Evolutionary conservation across 2,113 vertebrate species (phyloP).

Genomic region (Nycticorax nycticorax): DNA sequence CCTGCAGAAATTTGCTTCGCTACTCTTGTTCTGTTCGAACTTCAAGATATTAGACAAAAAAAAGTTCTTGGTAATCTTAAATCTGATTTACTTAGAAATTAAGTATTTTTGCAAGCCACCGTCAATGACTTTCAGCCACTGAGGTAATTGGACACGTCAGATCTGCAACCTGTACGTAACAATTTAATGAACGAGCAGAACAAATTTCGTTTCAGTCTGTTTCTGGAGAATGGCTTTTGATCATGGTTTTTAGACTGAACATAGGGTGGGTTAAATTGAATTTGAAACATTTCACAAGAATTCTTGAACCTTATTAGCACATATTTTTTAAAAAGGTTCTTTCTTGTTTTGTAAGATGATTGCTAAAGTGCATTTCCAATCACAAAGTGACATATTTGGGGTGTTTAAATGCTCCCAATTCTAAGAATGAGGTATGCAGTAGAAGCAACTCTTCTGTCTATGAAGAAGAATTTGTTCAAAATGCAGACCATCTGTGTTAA

Average conservation of each 20-base stretch:
- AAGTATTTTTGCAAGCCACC: neutral
- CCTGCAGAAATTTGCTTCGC: neutral
- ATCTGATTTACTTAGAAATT: neutral
- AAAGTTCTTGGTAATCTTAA: neutral
- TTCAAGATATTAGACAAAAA: neutral
- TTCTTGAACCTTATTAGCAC: neutral
- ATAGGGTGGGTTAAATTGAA: neutral
- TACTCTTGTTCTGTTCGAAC: neutral
- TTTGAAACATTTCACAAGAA: neutral
- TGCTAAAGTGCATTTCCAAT: neutral
- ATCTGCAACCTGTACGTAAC: accelerated
- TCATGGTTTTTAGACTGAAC: neutral
- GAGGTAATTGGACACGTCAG: neutral
- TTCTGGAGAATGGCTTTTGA: neutral
- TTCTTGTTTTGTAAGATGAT: neutral
- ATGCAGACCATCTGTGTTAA: neutral
- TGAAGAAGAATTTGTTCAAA: neutral
- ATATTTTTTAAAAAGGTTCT: neutral
- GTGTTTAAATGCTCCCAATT: neutral
- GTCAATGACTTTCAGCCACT: neutral
- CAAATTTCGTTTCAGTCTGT: neutral
- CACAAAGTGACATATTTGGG: neutral
- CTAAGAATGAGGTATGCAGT: neutral
- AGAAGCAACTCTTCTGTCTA: neutral
- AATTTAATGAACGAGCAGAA: neutral